Evolutionary conservation across 1,140 invertebrate species (phyloP).

Genomic region (Scylla paramamosain): DNA sequence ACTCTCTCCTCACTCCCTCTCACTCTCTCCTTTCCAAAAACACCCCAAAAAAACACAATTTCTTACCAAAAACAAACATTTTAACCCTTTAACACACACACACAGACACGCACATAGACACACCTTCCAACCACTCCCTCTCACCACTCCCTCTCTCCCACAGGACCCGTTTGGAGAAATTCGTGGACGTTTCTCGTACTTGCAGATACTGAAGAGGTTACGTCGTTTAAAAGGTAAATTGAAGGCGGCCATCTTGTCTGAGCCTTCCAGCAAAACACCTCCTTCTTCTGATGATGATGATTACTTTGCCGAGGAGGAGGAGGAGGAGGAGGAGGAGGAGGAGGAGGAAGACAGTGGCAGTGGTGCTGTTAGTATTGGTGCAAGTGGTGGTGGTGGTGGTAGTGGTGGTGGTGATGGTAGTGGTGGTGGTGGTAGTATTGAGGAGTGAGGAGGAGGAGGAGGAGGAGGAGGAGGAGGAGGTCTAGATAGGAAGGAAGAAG

Average conservation of each 20-base stretch:
- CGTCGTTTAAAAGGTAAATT: neutral
- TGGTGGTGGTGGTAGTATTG: neutral
- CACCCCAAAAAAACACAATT: too few relatives aligned
- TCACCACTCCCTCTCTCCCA: too few relatives aligned
- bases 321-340: neutral
- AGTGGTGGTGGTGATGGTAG: neutral
- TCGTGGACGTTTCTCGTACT: constrained; percentile 36
- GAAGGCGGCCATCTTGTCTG: neutral
- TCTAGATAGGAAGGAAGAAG: neutral
- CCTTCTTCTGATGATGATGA: neutral
- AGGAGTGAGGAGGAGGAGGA: neutral
- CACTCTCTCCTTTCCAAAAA: too few relatives aligned
- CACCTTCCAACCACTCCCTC: too few relatives aligned
- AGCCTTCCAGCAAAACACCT: neutral
- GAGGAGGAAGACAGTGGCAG: constrained; percentile 25
- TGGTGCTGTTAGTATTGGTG: neutral
- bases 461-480: neutral
- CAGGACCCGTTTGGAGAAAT: constrained; percentile 60
- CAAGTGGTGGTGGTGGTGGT: neutral
- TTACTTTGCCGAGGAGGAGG: constrained; percentile 16
- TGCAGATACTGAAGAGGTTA: neutral
- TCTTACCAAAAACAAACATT: neutral
- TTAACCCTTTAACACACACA: too few relatives aligned
- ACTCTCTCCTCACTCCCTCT: too few relatives aligned
- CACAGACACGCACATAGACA: too few relatives aligned